A percentile compares a stretch with the other conserved stretches of the same genome.
phyloP scores from a whole-genome alignment of 2,113 vertebrate genomes.

The Calonectris borealis region DNA sequence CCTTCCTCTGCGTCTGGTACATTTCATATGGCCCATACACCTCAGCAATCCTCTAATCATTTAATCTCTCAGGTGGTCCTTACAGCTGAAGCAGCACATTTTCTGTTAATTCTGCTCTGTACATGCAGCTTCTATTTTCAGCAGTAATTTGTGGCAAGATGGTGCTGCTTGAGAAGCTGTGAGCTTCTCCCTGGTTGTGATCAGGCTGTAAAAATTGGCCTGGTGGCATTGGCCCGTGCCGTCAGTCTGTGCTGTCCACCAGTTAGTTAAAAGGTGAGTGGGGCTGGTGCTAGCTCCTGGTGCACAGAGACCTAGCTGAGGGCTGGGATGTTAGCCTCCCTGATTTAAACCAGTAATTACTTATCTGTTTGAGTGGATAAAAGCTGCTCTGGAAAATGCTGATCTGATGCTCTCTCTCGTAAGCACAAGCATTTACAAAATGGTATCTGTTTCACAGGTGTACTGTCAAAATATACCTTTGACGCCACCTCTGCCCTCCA shows the following conservation, averaged over 20 bases:
- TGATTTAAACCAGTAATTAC: background rate
- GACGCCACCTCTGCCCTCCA: constrained; percentile 42
- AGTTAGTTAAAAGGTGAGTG: background rate
- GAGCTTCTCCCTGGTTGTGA: background rate
- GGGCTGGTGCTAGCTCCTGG: background rate
- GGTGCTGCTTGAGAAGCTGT: background rate
- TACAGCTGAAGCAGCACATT: background rate
- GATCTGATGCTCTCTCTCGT: background rate
- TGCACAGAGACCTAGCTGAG: background rate
- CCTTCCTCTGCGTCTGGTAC: background rate
- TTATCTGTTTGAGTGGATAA: background rate
- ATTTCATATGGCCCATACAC: constrained; percentile 34
- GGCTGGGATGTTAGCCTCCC: background rate
- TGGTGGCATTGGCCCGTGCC: background rate
- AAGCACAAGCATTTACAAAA: background rate
- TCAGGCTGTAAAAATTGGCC: background rate
- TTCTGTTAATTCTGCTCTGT: background rate
- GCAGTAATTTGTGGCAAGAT: background rate
- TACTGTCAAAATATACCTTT: constrained; percentile 65
- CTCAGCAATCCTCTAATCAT: background rate
- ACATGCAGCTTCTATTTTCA: background rate
- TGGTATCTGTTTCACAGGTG: constrained; percentile 29
- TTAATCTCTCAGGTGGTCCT: background rate
- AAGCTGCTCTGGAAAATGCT: background rate
- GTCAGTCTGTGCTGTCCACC: background rate